A percentile compares a stretch with the other conserved stretches of the same genome.
Conservation (phyloP, 2,797 vertebrate genomes). For the Phoeniculus purpureus region DNA sequence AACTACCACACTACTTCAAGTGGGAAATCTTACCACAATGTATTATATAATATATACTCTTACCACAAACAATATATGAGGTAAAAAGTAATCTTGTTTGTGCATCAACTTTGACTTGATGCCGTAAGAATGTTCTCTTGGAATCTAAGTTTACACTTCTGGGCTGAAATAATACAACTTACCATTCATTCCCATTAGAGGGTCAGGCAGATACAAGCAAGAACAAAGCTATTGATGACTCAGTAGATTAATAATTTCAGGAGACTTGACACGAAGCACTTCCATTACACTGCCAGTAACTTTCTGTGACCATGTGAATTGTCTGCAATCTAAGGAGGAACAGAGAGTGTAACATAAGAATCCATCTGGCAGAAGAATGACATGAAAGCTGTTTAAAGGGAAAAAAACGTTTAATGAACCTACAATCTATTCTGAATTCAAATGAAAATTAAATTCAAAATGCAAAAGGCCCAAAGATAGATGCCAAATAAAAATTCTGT, state of each 20-base stretch:
- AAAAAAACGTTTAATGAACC: background rate
- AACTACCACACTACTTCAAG: background rate
- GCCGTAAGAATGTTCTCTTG: background rate
- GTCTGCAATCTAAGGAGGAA: background rate
- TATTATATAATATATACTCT: too few relatives aligned
- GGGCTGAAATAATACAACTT: background rate
- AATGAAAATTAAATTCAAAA: background rate
- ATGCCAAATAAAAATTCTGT: background rate
- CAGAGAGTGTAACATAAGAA: background rate
- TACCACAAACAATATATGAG: background rate
- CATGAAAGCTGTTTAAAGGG: background rate
- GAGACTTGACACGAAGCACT: conserved; percentile 1
- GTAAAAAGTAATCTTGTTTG: background rate
- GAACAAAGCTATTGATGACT: background rate
- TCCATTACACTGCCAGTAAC: background rate
- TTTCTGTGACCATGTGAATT: background rate
- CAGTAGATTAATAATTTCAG: background rate
- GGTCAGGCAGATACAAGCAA: background rate
- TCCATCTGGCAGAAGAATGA: background rate
- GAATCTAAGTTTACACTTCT: background rate
- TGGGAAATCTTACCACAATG: background rate
- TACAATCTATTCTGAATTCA: background rate
- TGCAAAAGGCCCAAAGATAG: background rate
- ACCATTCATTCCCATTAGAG: background rate
- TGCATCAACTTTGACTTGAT: background rate